Evolutionary conservation across 2,888 invertebrate species (phyloP).

Genomic region (Caenorhabditis japonica): DNA sequence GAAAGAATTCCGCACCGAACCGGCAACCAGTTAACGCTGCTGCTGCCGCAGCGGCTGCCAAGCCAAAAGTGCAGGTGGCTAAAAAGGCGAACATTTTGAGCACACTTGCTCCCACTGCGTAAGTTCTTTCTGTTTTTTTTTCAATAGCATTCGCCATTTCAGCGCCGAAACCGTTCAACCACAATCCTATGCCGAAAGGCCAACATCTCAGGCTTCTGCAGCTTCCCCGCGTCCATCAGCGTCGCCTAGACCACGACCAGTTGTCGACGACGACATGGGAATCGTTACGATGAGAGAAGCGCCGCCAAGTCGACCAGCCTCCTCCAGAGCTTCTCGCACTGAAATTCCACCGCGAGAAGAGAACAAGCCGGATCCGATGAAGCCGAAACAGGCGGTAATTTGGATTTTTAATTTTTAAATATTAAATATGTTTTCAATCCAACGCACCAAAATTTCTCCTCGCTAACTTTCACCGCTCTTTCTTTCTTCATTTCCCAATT

Average conservation of each 20-base stretch:
- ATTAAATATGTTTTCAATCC: no score
- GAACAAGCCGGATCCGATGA: conserved; percentile 69
- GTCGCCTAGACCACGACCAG: conserved; percentile 55
- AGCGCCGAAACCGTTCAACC: conserved; percentile 40
- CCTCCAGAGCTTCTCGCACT: conserved; percentile 52
- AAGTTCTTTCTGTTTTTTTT: conserved; percentile 12
- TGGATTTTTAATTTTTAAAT: neutral
- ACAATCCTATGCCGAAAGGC: conserved; percentile 49
- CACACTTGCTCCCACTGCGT: conserved; percentile 75
- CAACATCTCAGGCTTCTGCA: conserved; percentile 28
- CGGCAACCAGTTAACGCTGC: conserved; percentile 84
- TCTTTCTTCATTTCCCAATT: conserved; percentile 9
- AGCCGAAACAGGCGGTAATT: conserved; percentile 70
- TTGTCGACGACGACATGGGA: conserved; percentile 74
- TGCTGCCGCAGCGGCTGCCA: conserved; percentile 74
- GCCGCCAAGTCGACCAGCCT: conserved; percentile 45
- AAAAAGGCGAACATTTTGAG: conserved; percentile 78
- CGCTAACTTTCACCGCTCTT: neutral
- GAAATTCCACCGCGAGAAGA: conserved; percentile 60
- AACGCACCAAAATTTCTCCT: neutral
- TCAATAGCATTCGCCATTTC: conserved; percentile 24
- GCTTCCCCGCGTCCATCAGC: conserved; percentile 43
- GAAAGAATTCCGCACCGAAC: conserved; percentile 60
- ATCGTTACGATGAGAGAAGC: conserved; percentile 63
- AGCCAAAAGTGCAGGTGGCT: conserved; percentile 75